phyloP scores from a whole-genome alignment of 2,888 invertebrate genomes.

The Cenopis cana region DNA sequence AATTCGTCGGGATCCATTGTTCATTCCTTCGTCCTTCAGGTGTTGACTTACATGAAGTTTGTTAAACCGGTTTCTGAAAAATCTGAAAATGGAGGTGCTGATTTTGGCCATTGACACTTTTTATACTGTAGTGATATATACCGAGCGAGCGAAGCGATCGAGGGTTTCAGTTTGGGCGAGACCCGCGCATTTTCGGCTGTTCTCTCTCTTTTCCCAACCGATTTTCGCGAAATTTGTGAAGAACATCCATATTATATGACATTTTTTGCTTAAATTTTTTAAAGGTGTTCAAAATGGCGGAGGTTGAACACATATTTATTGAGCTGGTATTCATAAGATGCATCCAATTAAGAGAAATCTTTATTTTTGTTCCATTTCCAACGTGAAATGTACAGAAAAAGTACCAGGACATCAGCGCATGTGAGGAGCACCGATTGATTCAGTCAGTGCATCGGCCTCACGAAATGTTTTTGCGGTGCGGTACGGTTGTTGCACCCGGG shows the following conservation, averaged over 20 bases:
- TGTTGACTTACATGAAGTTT: slow-evolving; percentile 13
- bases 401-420: slow-evolving; percentile 13
- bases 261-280: no score
- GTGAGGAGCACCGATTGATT: slow-evolving; percentile 25
- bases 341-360: no score
- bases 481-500: slow-evolving; percentile 28
- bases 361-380: not conserved
- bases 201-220: no score
- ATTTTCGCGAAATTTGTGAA: no score
- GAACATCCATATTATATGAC: no score
- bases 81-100: slow-evolving; percentile 2
- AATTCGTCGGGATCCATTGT: slow-evolving; percentile 5
- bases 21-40: slow-evolving; percentile 25
- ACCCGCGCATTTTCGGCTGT: no score
- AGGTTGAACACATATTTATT: no score
- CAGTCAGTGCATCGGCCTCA: slow-evolving; percentile 23
- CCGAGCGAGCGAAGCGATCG: no score
- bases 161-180: no score
- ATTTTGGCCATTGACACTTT: not conserved
- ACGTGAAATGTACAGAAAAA: not conserved
- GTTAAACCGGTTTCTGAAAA: slow-evolving; percentile 5
- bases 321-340: no score
- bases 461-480: slow-evolving; percentile 27
- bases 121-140: not conserved
- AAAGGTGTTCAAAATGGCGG: no score